Conservation (phyloP, 2,888 invertebrate genomes). For the Lampropteryx suffumata region DNA sequence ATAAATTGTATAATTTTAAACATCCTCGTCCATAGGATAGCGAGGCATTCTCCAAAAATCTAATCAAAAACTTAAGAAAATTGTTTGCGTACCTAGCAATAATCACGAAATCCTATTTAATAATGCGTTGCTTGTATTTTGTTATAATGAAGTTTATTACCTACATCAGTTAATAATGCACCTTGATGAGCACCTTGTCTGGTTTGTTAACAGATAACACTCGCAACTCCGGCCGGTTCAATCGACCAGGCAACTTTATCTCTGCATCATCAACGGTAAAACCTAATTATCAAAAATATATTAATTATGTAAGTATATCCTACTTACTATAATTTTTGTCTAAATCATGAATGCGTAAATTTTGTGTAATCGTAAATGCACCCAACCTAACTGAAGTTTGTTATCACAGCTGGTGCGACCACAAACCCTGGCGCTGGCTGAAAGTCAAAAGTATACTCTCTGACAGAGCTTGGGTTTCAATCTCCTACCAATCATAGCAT, state of each 20-base stretch:
- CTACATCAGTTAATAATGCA: too few relatives aligned
- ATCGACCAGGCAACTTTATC: constrained; percentile 51
- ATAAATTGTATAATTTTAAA: too few relatives aligned
- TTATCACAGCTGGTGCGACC: constrained; percentile 63
- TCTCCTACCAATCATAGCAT: constrained; percentile 48
- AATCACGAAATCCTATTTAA: too few relatives aligned
- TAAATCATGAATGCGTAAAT: background rate
- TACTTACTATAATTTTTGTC: background rate
- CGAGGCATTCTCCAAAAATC: too few relatives aligned
- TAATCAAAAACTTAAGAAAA: too few relatives aligned
- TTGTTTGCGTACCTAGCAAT: too few relatives aligned
- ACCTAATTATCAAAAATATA: background rate
- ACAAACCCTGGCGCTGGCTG: constrained; percentile 58
- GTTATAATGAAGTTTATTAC: too few relatives aligned
- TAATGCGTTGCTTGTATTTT: too few relatives aligned
- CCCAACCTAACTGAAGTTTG: constrained; percentile 42
- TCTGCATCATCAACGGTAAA: constrained; percentile 16
- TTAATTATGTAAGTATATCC: too few relatives aligned
- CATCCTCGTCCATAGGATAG: too few relatives aligned
- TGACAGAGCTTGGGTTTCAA: constrained; percentile 54
- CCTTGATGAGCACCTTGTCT: too few relatives aligned
- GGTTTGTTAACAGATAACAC: constrained; percentile 41
- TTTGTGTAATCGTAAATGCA: background rate
- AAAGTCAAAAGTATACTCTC: constrained; percentile 63
- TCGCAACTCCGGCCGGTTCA: constrained; percentile 59